phyloP scores from a whole-genome alignment of 2,797 vertebrate genomes.

The Parauchenoglanis ngamensis region DNA sequence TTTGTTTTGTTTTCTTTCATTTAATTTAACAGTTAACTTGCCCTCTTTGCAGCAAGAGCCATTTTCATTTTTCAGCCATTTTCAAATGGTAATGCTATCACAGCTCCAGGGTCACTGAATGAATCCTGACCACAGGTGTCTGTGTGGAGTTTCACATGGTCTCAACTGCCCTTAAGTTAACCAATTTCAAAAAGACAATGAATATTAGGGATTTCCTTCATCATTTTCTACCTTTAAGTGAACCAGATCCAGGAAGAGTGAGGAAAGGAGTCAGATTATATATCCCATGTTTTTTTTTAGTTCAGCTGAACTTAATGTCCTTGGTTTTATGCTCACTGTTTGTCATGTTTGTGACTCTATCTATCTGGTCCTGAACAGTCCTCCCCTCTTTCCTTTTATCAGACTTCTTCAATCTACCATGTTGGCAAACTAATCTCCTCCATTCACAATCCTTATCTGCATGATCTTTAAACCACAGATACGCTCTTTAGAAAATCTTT shows the following conservation, averaged over 20 bases:
- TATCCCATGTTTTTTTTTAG: constrained; percentile 38
- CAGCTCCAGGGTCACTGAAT: not conserved
- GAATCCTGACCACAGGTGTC: not conserved
- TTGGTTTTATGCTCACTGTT: constrained; percentile 31
- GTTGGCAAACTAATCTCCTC: constrained; percentile 24
- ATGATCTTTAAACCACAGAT: constrained; percentile 17
- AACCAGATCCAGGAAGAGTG: constrained; percentile 31
- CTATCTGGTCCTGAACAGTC: constrained; percentile 15
- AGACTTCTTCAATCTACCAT: constrained; percentile 16
- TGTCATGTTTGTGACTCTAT: constrained; percentile 39
- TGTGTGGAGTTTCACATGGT: not conserved
- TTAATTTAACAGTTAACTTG: not conserved
- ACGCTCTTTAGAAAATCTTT: constrained; percentile 9
- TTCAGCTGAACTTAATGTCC: constrained; percentile 24
- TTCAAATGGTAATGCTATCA: not conserved
- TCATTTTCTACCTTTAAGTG: constrained; percentile 20
- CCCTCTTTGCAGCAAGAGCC: not conserved
- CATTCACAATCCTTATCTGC: not conserved
- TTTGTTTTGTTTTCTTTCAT: not conserved
- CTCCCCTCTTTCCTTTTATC: not conserved
- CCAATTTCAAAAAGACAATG: constrained; percentile 20
- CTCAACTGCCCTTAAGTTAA: not conserved
- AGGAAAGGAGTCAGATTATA: constrained; percentile 34
- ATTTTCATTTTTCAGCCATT: not conserved
- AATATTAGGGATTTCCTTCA: constrained; percentile 9